Percentiles rank a stretch among this genome's conserved stretches.
phyloP scores from a whole-genome alignment of 2,888 invertebrate species.

The Drosophila tripunctata region DNA sequence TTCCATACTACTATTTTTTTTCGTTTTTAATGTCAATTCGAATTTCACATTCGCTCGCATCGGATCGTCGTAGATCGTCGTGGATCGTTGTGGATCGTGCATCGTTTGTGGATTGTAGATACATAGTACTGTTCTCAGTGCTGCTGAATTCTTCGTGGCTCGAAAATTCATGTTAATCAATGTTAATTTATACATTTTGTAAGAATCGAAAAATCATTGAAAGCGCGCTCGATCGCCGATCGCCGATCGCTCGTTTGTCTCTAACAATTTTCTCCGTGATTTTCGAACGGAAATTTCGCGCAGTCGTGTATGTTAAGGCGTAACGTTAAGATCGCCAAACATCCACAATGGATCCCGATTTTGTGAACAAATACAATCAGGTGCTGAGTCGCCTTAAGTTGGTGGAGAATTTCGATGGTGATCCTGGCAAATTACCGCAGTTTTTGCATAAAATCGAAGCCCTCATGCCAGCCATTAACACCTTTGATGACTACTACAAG shows the following conservation, averaged over 20 bases:
- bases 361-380: constrained; percentile 72
- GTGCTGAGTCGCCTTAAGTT: constrained; percentile 63
- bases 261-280: constrained; percentile 23
- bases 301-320: constrained; percentile 40
- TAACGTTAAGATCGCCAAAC: constrained; percentile 6
- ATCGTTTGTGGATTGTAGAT: not conserved
- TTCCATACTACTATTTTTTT: constrained; percentile 2
- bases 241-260: no score
- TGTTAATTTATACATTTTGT: constrained; percentile 78
- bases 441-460: constrained; percentile 66
- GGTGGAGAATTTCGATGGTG: constrained; percentile 70
- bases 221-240: constrained; percentile 27
- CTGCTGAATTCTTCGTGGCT: constrained; percentile 39
- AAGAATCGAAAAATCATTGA: constrained; percentile 67
- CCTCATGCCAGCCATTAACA: constrained; percentile 60
- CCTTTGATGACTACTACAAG: constrained; percentile 68
- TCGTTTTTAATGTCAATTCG: constrained; percentile 3
- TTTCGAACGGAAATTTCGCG: constrained; percentile 1
- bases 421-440: constrained; percentile 63
- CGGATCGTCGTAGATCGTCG: not conserved
- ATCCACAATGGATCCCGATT: constrained; percentile 69
- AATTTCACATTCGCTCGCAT: constrained; percentile 8
- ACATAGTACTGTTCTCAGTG: not conserved
- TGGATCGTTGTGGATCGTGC: not conserved
- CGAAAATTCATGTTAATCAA: constrained; percentile 73